phyloP scores from a whole-genome alignment of 2,888 invertebrate genomes.

The Hypsopygia costalis region DNA sequence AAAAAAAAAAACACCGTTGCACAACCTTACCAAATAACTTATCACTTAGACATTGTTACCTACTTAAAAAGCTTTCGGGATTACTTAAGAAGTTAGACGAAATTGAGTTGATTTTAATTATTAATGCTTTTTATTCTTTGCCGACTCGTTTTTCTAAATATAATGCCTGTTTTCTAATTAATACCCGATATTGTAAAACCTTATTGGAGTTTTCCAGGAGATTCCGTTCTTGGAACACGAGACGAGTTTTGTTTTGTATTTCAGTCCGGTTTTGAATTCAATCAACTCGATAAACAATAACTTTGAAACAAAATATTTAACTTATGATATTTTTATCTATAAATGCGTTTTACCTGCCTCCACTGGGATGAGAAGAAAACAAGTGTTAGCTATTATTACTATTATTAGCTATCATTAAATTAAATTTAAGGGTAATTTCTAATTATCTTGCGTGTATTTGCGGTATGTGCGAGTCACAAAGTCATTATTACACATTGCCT shows the following conservation, averaged over 20 bases:
- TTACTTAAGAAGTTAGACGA: conserved; percentile 59
- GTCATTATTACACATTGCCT: no score
- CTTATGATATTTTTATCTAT: no score
- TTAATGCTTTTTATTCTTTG: conserved; percentile 26
- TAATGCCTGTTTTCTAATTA: conserved; percentile 8
- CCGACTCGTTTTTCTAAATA: conserved; percentile 7
- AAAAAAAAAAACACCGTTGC: conserved; percentile 19
- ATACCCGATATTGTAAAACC: conserved; percentile 1
- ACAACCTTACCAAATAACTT: conserved; percentile 38
- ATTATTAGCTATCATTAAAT: no score
- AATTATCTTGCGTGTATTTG: no score
- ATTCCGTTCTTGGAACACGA: not conserved
- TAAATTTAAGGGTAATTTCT: no score
- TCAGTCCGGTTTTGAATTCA: not conserved
- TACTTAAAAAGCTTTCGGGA: conserved; percentile 52
- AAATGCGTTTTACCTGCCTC: no score
- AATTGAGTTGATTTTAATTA: conserved; percentile 49
- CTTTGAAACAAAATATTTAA: not conserved
- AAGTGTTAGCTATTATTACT: no score
- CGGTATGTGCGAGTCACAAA: no score
- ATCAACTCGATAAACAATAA: not conserved
- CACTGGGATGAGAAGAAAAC: no score
- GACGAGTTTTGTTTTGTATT: not conserved
- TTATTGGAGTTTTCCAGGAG: not conserved
- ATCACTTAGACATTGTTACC: conserved; percentile 47